These are phyloP conservation scores for western clawed frog (Xenopus tropicalis) DNA, from an alignment of 2,113 vertebrate genomes.

Conservation along the genomic window UCB_Xtro_10.0 CM004445.2:25060001-25060500, in stretches of 20 bases:
- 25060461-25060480: constrained; percentile 50
- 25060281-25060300: constrained; percentile 42
- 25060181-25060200: constrained; percentile 57
- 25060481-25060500: constrained; percentile 55
- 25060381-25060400: constrained; percentile 62
- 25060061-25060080: constrained; percentile 44
- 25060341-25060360: constrained; percentile 50
- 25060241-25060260: constrained; percentile 36
- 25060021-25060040: constrained; percentile 56
- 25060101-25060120: constrained; percentile 54
- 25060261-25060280: constrained; percentile 46
- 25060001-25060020: constrained; percentile 45
- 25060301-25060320: constrained; percentile 54
- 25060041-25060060: constrained; percentile 50
- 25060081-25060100: constrained; percentile 57
- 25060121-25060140: constrained; percentile 54
- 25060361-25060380: constrained; percentile 46
- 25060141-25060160: constrained; percentile 47
- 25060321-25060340: constrained; percentile 55
- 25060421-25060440: constrained; percentile 47
- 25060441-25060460: constrained; percentile 44
- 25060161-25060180: constrained; percentile 57
- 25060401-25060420: constrained; percentile 49
- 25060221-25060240: constrained; percentile 64
- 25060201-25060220: not conserved